These are phyloP conservation scores for Cataglyphis altisquamis DNA, from an alignment of 2,888 invertebrate species.

Conservation along the genomic window DNA sequence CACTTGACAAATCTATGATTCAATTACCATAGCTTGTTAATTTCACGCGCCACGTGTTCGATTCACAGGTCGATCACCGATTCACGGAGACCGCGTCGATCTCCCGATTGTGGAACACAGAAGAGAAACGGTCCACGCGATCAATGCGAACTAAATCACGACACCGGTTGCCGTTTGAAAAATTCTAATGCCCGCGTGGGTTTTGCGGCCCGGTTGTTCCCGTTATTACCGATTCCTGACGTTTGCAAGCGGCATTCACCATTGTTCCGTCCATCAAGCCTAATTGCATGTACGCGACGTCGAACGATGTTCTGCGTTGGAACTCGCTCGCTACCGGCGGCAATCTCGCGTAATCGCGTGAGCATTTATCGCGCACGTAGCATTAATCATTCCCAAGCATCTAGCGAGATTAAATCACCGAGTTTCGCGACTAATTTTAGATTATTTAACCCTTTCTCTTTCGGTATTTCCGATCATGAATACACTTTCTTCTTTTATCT, in stretches of 20 bases:
- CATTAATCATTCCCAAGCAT: constrained; percentile 71
- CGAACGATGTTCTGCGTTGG: constrained; percentile 57
- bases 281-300: constrained; percentile 69
- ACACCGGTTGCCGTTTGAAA: constrained; percentile 67
- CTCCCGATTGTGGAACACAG: constrained; percentile 1
- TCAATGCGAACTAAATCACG: constrained; percentile 59
- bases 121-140: constrained; percentile 24
- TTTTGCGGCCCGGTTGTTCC: constrained; percentile 40
- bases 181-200: constrained; percentile 72
- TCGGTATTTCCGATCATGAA: constrained; percentile 14
- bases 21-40: neutral
- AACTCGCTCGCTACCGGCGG: constrained; percentile 57
- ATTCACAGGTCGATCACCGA: constrained; percentile 21
- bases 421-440: constrained; percentile 52
- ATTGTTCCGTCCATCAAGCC: constrained; percentile 78
- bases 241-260: constrained; percentile 58
- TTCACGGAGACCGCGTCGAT: neutral
- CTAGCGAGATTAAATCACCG: constrained; percentile 57
- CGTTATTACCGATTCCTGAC: constrained; percentile 46
- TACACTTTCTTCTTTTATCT: constrained; percentile 3
- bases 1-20: constrained; percentile 1
- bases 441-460: constrained; percentile 44
- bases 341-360: constrained; percentile 59
- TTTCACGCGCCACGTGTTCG: neutral
- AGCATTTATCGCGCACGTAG: constrained; percentile 49